Conservation (phyloP, 2,797 vertebrate species). For the Takifugu ocellatus region DNA sequence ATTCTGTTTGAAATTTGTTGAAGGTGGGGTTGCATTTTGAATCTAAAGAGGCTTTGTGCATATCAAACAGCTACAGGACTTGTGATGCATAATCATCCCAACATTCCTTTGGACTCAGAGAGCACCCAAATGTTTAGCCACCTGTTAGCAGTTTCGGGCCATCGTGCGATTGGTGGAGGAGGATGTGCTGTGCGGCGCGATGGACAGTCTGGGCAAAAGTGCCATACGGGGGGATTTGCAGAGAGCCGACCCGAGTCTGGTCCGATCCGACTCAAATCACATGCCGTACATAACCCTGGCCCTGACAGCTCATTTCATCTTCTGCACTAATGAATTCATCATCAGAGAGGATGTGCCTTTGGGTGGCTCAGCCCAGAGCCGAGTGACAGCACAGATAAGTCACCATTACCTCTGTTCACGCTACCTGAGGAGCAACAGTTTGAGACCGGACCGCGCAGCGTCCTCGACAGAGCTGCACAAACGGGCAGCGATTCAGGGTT, state of each 20-base stretch:
- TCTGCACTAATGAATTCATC: constrained; percentile 68
- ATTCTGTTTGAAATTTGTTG: constrained; percentile 38
- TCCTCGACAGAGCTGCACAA: constrained; percentile 38
- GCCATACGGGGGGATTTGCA: constrained; percentile 51
- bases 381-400: constrained; percentile 65
- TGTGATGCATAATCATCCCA: constrained; percentile 43
- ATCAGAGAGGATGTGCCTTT: constrained; percentile 54
- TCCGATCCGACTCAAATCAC: constrained; percentile 61
- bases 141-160: constrained; percentile 63
- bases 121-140: constrained; percentile 64
- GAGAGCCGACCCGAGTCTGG: constrained; percentile 39
- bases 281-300: constrained; percentile 55
- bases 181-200: constrained; percentile 1
- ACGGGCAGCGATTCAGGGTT: constrained; percentile 43
- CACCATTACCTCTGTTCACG: constrained; percentile 36
- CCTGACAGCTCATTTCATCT: constrained; percentile 71
- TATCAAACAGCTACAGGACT: constrained; percentile 32
- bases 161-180: constrained; percentile 28
- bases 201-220: constrained; percentile 10
- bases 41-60: constrained; percentile 12
- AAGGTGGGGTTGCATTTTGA: constrained; percentile 27
- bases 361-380: constrained; percentile 43
- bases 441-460: constrained; percentile 10
- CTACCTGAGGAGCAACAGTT: constrained; percentile 43
- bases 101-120: constrained; percentile 41